Evolutionary conservation across 2,797 vertebrate genomes (phyloP), one percentile per base, ranked within the genome.

Genomic region (Schizopygopsis malacanthus): DNA sequence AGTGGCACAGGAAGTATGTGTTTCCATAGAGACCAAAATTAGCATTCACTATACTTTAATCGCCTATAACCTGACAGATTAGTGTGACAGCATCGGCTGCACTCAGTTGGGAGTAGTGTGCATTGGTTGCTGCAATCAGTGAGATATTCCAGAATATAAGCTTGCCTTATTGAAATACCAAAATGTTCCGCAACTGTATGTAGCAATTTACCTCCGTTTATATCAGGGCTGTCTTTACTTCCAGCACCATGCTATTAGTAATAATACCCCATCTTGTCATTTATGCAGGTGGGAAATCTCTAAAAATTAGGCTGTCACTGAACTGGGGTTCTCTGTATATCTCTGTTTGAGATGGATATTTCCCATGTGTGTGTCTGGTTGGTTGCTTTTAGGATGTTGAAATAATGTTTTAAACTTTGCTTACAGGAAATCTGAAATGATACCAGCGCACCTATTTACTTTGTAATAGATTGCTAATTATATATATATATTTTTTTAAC

Each of bases 1-100:
- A 37, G 25, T 63, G 43, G 43, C 20, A 16, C 9, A 82, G 70
- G n/a, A 50, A 15, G 45, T 16, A 18, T 3, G 43, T 76, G 59
- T 84, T 77, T 77, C 59, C 33, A 84, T 28, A 84, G 59, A 67
- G 73, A 67, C 3, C 72, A 54, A 39, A 25, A 67, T 83, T 83
- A 83, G 43, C 25, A 45, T 72, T 83, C 39, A 22, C n/a, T 83
- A 43, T 59, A 71, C 10, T 63, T 45, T 37, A 83, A 83, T 28
- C n/a, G 52, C 25, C 45, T 75, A n/a, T 47, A 75, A 18, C 45
- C 25, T 2, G 15, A 28, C 52, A 18, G 9, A 61, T 73, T 45
- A 20, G 25, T 54, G 12, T 56, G 18, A 82, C 22, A 59, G 13
- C 67, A 56, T 39, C 11, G 22, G 18, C 16, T 47, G 56, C 47